These are phyloP conservation scores for Camponotus pennsylvanicus DNA, from an alignment of 1,140 invertebrate species.

Conservation along the genomic window DNA sequence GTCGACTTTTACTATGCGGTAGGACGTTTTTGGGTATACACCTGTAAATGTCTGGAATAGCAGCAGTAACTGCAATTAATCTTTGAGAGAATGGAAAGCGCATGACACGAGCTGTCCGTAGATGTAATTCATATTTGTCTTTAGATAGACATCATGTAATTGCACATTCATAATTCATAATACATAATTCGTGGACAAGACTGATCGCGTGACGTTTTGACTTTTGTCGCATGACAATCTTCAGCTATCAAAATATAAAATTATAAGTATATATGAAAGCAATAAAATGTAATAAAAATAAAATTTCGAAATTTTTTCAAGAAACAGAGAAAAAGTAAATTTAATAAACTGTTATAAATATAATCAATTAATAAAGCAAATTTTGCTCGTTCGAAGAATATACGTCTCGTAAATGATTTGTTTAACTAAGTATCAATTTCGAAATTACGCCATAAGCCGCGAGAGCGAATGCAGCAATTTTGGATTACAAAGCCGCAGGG, in stretches of 20 bases:
- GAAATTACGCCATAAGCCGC: slow-evolving; percentile 20
- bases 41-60: background rate
- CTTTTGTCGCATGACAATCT: background rate
- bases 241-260: background rate
- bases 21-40: background rate
- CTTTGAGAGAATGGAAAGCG: background rate
- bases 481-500: slow-evolving; percentile 28
- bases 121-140: slow-evolving; percentile 17
- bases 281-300: background rate
- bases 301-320: background rate
- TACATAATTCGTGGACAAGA: background rate
- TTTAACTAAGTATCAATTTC: background rate
- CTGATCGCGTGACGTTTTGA: background rate
- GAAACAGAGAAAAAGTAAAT: background rate
- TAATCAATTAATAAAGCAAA: background rate
- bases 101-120: background rate
- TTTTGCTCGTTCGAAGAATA: background rate
- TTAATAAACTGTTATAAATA: background rate
- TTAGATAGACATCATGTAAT: background rate
- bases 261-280: background rate
- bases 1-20: slow-evolving; percentile 1
- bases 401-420: background rate
- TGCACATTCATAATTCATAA: background rate
- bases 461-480: slow-evolving; percentile 1
- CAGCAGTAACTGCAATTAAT: slow-evolving; percentile 18